These are phyloP conservation scores for Apodemia hepburni DNA, from an alignment of 2,888 invertebrate species.

Conservation along the genomic window DNA sequence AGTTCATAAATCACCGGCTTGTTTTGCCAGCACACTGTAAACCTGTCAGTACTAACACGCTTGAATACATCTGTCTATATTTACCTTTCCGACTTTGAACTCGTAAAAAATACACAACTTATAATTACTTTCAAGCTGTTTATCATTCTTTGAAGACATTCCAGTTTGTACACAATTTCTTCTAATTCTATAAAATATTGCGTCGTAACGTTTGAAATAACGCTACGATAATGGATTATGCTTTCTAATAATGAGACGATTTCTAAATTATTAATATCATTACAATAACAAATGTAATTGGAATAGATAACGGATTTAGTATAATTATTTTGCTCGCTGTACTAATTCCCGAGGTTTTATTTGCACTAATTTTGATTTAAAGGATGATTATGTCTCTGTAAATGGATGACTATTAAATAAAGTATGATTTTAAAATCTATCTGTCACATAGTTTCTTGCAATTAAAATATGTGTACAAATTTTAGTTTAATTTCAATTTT, in stretches of 20 bases:
- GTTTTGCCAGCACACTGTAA: constrained; percentile 31
- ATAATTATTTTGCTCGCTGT: no score
- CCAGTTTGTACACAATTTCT: neutral
- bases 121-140: constrained; percentile 1
- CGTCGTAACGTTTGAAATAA: neutral
- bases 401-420: neutral
- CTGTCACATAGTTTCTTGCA: neutral
- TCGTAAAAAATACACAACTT: constrained; percentile 19
- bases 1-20: constrained; percentile 24
- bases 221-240: no score
- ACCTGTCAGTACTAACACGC: constrained; percentile 31
- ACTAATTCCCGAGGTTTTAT: no score
- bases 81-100: constrained; percentile 24
- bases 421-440: neutral
- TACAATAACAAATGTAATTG: no score
- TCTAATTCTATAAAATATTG: neutral
- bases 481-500: no score
- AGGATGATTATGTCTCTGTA: no score
- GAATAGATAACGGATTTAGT: no score
- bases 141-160: neutral
- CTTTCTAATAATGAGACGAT: no score
- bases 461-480: neutral
- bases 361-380: no score
- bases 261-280: no score
- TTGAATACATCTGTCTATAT: constrained; percentile 22